Conservation (phyloP, 2,797 vertebrate species). For the Anguilla megastoma region DNA sequence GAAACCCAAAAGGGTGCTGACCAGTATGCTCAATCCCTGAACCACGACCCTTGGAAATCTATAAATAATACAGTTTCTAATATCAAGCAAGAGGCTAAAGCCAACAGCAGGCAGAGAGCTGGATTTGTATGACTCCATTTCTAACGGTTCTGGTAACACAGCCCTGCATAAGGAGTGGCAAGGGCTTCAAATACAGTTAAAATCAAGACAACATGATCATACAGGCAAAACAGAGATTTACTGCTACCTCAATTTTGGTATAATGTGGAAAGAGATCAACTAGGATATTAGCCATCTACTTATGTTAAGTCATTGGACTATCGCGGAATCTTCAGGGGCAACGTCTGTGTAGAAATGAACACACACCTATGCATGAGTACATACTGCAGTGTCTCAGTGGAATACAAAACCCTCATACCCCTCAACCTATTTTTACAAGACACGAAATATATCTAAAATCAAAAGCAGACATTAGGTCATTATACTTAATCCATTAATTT, state of each 20-base stretch:
- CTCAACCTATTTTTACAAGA: not conserved
- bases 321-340: not conserved
- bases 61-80: not conserved
- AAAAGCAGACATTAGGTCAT: not conserved
- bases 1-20: not conserved
- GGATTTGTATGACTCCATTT: not conserved
- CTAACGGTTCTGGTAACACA: not conserved
- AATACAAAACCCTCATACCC: not conserved
- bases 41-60: not conserved
- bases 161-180: not conserved
- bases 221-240: not conserved
- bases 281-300: not conserved
- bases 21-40: not conserved
- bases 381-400: not conserved
- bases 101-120: not conserved
- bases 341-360: not conserved
- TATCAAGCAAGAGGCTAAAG: not conserved
- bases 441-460: not conserved
- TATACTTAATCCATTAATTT: not conserved
- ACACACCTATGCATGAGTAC: not conserved
- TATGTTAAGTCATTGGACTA: not conserved
- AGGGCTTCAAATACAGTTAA: not conserved
- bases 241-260: not conserved
- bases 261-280: not conserved
- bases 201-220: not conserved